phyloP scores from a whole-genome alignment of 2,113 vertebrate genomes.

The Erinaceus europaeus region DNA sequence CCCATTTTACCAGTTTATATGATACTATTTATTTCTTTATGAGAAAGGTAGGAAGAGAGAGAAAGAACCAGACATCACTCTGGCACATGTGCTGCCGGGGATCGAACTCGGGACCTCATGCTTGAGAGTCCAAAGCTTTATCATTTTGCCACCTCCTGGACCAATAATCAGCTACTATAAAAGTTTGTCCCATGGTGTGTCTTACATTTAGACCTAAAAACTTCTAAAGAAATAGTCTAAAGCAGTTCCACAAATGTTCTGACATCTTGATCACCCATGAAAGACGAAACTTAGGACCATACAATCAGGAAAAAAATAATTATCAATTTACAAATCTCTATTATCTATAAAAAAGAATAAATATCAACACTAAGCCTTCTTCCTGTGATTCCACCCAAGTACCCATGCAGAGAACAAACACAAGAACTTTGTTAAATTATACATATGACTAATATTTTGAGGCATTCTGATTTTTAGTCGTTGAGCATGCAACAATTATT shows the following conservation, averaged over 20 bases:
- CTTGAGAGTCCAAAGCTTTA: too few species aligned
- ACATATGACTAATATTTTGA: conserved; percentile 13
- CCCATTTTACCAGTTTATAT: not conserved
- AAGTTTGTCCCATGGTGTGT: not conserved
- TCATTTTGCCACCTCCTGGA: too few species aligned
- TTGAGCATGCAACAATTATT: conserved; percentile 36
- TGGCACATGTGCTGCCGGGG: too few species aligned
- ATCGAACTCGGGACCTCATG: too few species aligned
- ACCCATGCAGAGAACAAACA: conserved; percentile 1
- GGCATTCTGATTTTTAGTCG: conserved; percentile 22
- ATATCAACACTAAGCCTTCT: not conserved
- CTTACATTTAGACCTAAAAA: not conserved
- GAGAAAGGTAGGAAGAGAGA: too few species aligned
- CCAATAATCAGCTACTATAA: too few species aligned
- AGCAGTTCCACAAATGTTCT: not conserved
- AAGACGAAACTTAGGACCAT: not conserved
- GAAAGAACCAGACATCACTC: too few species aligned
- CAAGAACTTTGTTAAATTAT: conserved; percentile 37
- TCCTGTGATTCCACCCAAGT: not conserved
- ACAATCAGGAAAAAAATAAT: not conserved
- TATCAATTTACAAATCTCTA: not conserved
- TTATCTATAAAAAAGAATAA: conserved; percentile 31
- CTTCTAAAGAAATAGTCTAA: not conserved
- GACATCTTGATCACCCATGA: not conserved
- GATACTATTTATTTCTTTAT: too few species aligned